phyloP scores from a whole-genome alignment of 2,888 invertebrate genomes.

The Camptogramma bilineatum region DNA sequence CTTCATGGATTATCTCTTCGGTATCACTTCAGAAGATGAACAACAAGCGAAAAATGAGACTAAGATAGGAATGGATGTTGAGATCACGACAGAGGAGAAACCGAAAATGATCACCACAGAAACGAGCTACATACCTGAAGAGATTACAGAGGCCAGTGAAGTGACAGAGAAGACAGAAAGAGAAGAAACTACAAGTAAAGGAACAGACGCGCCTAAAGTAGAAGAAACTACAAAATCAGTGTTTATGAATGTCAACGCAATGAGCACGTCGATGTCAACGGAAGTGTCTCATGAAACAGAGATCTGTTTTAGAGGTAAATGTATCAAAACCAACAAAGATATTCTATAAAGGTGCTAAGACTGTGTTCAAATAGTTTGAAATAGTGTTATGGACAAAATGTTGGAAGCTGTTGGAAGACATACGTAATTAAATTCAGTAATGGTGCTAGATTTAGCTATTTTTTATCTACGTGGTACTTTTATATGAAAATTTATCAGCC shows the following conservation, averaged over 20 bases:
- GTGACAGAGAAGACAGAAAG: slow-evolving; percentile 43
- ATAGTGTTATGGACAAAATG: slow-evolving; percentile 33
- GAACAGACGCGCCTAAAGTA: slow-evolving; percentile 51
- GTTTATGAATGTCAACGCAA: slow-evolving; percentile 81
- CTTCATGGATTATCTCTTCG: slow-evolving; percentile 77
- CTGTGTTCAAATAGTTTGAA: slow-evolving; percentile 71
- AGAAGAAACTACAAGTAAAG: slow-evolving; percentile 33
- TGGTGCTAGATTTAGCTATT: slow-evolving; percentile 7
- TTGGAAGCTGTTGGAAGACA: slow-evolving; percentile 11
- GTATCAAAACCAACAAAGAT: slow-evolving; percentile 88
- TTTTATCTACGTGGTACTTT: not conserved
- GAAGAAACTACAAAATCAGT: slow-evolving; percentile 70
- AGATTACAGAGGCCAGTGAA: slow-evolving; percentile 63
- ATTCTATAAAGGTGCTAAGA: slow-evolving; percentile 71
- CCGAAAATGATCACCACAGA: slow-evolving; percentile 63
- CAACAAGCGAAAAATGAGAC: slow-evolving; percentile 43
- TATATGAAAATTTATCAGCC: too few species aligned
- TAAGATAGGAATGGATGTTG: slow-evolving; percentile 47
- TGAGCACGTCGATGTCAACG: slow-evolving; percentile 92
- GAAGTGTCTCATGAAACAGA: slow-evolving; percentile 94
- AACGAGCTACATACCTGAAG: slow-evolving; percentile 73
- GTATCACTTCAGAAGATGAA: slow-evolving; percentile 63
- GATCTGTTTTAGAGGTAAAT: slow-evolving; percentile 94
- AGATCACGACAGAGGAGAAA: slow-evolving; percentile 60
- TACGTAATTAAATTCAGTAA: slow-evolving; percentile 11